Conservation (phyloP, 1,140 invertebrate species). For the Arctopsyche grandis region DNA sequence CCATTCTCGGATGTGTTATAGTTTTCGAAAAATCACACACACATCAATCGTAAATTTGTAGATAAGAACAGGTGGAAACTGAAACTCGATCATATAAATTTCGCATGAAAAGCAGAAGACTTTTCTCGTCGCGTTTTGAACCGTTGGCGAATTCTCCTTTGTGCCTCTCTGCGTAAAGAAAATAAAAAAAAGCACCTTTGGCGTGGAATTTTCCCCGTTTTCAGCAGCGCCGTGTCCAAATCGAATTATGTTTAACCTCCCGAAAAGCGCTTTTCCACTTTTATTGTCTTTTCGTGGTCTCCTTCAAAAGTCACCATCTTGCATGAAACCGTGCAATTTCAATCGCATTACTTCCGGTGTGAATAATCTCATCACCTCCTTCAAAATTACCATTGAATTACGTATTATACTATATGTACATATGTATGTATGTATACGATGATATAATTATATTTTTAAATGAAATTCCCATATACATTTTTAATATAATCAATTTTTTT, state of each 20-base stretch:
- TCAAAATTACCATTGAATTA: no score
- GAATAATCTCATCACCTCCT: neutral
- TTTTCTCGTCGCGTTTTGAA: neutral
- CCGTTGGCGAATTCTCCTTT: slow-evolving; percentile 10
- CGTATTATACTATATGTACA: no score
- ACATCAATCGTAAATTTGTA: no score
- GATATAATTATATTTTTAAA: neutral
- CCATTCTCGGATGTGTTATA: no score
- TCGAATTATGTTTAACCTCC: slow-evolving; percentile 30
- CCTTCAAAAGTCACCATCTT: neutral
- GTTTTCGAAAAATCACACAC: no score
- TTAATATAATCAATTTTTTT: slow-evolving; percentile 13
- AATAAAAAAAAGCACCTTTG: slow-evolving; percentile 23
- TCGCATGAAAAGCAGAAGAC: slow-evolving; percentile 7
- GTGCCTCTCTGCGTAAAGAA: slow-evolving; percentile 24
- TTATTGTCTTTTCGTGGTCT: slow-evolving; percentile 21
- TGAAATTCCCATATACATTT: neutral
- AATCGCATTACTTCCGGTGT: neutral
- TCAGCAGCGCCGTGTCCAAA: slow-evolving; percentile 26
- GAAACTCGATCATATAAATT: slow-evolving; percentile 5
- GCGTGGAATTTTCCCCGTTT: slow-evolving; percentile 13
- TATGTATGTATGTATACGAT: no score
- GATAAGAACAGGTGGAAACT: no score
- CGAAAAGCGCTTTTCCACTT: slow-evolving; percentile 27
- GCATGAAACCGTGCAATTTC: slow-evolving; percentile 19